A percentile compares a stretch with the other conserved stretches of the same genome.
phyloP scores from a whole-genome alignment of 2,797 vertebrate genomes.

The Trichosurus vulpecula region DNA sequence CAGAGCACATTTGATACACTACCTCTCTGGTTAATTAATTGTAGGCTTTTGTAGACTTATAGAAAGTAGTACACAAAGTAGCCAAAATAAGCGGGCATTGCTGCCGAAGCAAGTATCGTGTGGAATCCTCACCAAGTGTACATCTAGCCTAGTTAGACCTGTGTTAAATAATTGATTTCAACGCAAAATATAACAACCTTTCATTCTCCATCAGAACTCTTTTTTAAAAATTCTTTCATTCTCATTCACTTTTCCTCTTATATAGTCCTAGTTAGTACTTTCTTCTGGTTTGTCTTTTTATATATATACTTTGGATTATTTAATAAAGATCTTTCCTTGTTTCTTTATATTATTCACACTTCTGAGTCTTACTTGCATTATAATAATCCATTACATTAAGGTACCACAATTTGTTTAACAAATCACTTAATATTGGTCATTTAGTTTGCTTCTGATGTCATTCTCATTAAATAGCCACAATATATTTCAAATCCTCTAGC shows the following conservation, averaged over 20 bases:
- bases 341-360: not conserved
- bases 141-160: not conserved
- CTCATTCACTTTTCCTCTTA: not conserved
- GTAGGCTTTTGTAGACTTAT: not conserved
- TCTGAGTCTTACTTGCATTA: not conserved
- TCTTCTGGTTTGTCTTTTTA: not conserved
- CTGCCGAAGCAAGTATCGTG: not conserved
- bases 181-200: not conserved
- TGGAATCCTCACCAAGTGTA: not conserved
- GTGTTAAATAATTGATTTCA: not conserved
- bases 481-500: not conserved
- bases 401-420: not conserved
- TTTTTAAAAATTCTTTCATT: not conserved
- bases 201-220: not conserved
- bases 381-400: not conserved
- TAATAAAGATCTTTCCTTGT: not conserved
- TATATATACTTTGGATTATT: not conserved
- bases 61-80: not conserved
- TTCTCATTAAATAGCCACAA: not conserved
- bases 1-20: not conserved
- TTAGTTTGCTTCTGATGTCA: not conserved
- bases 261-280: not conserved
- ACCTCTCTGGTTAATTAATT: not conserved
- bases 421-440: not conserved
- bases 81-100: not conserved